A percentile compares a stretch with the other conserved stretches of the same genome.
Conservation (phyloP, 2,113 vertebrate genomes). For the Psophia crepitans region DNA sequence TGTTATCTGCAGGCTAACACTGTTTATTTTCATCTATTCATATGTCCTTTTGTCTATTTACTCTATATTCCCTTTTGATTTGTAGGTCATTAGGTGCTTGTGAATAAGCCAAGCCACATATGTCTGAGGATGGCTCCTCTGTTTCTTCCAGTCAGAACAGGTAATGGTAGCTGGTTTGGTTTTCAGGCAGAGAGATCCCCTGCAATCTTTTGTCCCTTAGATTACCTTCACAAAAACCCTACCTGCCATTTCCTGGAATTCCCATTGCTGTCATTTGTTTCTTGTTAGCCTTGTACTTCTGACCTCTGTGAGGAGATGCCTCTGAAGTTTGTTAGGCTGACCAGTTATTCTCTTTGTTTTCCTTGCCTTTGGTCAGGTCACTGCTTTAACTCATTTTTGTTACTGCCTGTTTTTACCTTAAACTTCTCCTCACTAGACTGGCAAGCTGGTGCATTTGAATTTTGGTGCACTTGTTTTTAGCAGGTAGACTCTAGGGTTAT, state of each 20-base stretch:
- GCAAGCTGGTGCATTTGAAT: not conserved
- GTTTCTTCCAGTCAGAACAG: not conserved
- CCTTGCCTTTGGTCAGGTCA: not conserved
- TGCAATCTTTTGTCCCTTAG: not conserved
- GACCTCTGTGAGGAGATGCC: not conserved
- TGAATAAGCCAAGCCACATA: not conserved
- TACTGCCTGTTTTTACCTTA: accelerated
- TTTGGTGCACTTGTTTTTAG: not conserved
- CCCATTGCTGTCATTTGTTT: not conserved
- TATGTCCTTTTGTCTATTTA: not conserved
- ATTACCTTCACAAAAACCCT: not conserved
- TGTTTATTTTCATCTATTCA: not conserved
- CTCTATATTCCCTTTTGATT: not conserved
- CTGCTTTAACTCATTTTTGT: not conserved
- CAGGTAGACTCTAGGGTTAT: not conserved
- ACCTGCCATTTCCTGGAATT: not conserved
- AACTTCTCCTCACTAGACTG: not conserved
- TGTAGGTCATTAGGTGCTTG: not conserved
- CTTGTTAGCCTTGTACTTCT: not conserved
- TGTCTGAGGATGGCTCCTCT: not conserved
- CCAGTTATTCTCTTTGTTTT: not conserved
- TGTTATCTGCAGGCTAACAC: not conserved
- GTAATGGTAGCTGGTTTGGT: not conserved
- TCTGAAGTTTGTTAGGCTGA: not conserved
- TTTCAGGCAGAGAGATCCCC: not conserved